Evolutionary conservation across 2,888 invertebrate genomes (phyloP), one percentile per base, ranked within the genome.

Genomic region (Drosophila heteroneura): DNA sequence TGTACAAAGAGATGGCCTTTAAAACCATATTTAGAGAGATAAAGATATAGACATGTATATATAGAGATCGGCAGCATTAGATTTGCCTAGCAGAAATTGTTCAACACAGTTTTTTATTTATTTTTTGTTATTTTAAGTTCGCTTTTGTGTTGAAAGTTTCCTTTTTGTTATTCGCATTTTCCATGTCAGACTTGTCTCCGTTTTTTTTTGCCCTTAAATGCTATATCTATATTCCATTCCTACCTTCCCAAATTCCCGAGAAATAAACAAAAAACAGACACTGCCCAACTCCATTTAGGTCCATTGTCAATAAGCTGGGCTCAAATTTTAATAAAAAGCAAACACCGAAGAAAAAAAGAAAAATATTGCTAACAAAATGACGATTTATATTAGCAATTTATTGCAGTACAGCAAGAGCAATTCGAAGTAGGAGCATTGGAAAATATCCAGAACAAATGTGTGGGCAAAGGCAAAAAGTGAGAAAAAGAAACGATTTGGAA

Each of bases 301-400:
- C 57, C 69, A 64, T 61, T 79, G 62, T 69, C 72, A 72, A 77
- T 81, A 81, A 72, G 64, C 61, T 63, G 61, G 61, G 33, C 56
- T 37, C 72, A 69, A 74, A 70, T 83, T 84, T 85, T 84, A 89
- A 81, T 85, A 89, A 82, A 82, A 87, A 74, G 70, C 70, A 84
- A 87, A 89, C 74, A 82, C 65, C 69, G 53, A 65, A 76, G 71
- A 71, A 85, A 66, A 71, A 64, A 81, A 79, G 68, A 79, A 70
- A 47, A 26, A 26, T 26, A 47, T 47, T 47, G 47, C 26, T 9
- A 16, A 16, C 47, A 47, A 47, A 47, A 47, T 47, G 47, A 47
- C 76, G 71, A 79, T 76, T 86, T 89, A 85, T 89, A 89, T 76
- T 70, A 78, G 78, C 74, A 85, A 85, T 85, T 85, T 89, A 89